Conservation (phyloP, 2,888 invertebrate species). For the Phymatocera aterrima region DNA sequence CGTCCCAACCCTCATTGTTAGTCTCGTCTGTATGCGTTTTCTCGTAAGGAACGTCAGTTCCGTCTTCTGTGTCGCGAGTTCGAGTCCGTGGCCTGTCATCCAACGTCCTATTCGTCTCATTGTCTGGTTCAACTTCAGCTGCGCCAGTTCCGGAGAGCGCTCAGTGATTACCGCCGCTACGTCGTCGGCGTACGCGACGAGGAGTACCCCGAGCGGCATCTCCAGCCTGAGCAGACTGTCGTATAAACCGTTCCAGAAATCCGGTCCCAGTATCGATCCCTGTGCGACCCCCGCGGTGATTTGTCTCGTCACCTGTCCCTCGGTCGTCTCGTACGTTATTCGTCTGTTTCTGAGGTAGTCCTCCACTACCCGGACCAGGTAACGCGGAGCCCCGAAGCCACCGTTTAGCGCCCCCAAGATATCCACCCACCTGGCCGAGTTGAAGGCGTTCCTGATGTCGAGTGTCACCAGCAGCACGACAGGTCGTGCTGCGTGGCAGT, state of each 20-base stretch:
- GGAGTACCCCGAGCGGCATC: conserved; percentile 18
- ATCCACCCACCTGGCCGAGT: conserved; percentile 51
- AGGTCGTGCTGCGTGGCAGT: conserved; percentile 47
- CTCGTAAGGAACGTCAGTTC: conserved; percentile 51
- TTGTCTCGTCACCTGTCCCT: conserved; percentile 36
- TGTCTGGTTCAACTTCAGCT: conserved; percentile 40
- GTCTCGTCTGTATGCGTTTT: conserved; percentile 47
- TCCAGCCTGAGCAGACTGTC: conserved; percentile 39
- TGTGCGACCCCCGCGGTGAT: conserved; percentile 50
- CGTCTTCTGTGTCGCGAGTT: conserved; percentile 52
- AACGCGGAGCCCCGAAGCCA: conserved; percentile 46
- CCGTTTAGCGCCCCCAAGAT: conserved; percentile 48
- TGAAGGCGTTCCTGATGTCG: conserved; percentile 51
- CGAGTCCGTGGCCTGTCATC: not conserved
- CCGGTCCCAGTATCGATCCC: conserved; percentile 43
- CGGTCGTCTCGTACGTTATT: conserved; percentile 47
- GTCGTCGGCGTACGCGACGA: conserved; percentile 47
- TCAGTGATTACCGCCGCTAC: conserved; percentile 41
- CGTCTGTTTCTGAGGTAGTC: conserved; percentile 49
- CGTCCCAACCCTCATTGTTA: conserved; percentile 48
- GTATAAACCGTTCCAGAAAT: conserved; percentile 44
- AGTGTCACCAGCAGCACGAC: conserved; percentile 51
- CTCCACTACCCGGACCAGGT: conserved; percentile 49
- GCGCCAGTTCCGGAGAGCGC: conserved; percentile 13
- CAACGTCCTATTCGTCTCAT: not conserved